Evolutionary conservation across 2,113 vertebrate species (phyloP), one percentile per base, ranked within the genome.

Genomic region (Cryptotis parvus): DNA sequence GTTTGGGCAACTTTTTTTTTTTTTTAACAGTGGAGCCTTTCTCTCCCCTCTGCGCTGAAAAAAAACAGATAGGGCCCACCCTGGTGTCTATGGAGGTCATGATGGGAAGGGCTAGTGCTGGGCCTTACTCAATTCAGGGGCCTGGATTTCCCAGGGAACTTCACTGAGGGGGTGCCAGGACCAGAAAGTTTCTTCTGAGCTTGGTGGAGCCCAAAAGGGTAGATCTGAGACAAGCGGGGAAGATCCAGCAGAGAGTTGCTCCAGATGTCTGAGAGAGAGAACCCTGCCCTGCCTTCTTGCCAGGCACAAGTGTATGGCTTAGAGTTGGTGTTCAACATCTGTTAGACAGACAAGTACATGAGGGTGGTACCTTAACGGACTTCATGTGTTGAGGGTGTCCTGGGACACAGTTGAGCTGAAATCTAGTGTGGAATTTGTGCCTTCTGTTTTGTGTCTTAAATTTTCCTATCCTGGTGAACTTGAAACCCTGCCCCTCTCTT

Each of bases 401-500:
- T n/a, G n/a, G n/a, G n/a, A n/a, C n/a, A n/a, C n/a, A n/a, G n/a
- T n/a, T n/a, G n/a, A n/a, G n/a, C n/a, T n/a, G 84, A 87, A 61
- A 78, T 76, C 52, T 63, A 76, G 72, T 9, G 24, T 0, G 14
- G 24, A 33, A 9, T 52, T 43, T 87, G 29, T 45, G 12, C 4
- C 37, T 10, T 52, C 14, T 37, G 22, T 61, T 69, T 76, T 58
- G 20, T 58, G 22, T 20, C 16, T 41, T 18, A 7, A 63, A 52
- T 70, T 78, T 82, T 27, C 72, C 31, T n/a, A 33, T 85, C 49
- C 55, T 41, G 26, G 33, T 85, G 52, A 82, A 43, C 35, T 84
- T 55, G 49, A 77, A 76, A 52, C 87, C 26, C 6, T 39, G 78
- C 69, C n/a, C 31, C 7, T 58, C 10, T 73, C 11, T 49, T 3